Conservation (phyloP, 2,113 vertebrate genomes). For the Pluvianellus socialis region DNA sequence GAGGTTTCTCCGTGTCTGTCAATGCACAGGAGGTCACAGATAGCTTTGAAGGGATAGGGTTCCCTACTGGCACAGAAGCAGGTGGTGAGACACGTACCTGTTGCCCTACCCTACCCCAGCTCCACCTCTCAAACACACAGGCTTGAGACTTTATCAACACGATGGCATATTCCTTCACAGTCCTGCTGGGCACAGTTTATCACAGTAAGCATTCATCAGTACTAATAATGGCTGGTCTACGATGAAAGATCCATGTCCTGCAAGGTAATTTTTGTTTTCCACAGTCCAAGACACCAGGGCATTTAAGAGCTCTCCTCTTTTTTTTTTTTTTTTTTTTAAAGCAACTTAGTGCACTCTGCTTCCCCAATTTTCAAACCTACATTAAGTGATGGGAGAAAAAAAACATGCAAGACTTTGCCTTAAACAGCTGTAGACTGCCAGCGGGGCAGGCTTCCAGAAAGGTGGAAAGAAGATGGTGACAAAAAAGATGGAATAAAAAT, state of each 20-base stretch:
- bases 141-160: neutral
- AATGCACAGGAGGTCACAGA: neutral
- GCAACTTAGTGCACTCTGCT: neutral
- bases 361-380: neutral
- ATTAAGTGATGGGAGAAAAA: neutral
- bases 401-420: neutral
- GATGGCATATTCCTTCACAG: neutral
- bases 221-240: neutral
- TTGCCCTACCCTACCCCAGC: neutral
- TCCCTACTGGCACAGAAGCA: neutral
- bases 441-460: conserved; percentile 24
- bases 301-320: neutral
- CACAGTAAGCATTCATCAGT: neutral
- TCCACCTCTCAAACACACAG: neutral
- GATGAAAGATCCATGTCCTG: neutral
- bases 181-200: neutral
- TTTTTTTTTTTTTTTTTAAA: neutral
- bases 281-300: neutral
- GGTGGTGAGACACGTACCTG: neutral
- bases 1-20: neutral
- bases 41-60: neutral
- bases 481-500: conserved; percentile 43
- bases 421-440: conserved; percentile 23
- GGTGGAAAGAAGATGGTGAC: conserved; percentile 40
- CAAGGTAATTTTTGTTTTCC: neutral